Evolutionary conservation across 2,113 vertebrate genomes (phyloP), one percentile per base, ranked within the genome.

Genomic region (Pseudolaguvia tuberculata): DNA sequence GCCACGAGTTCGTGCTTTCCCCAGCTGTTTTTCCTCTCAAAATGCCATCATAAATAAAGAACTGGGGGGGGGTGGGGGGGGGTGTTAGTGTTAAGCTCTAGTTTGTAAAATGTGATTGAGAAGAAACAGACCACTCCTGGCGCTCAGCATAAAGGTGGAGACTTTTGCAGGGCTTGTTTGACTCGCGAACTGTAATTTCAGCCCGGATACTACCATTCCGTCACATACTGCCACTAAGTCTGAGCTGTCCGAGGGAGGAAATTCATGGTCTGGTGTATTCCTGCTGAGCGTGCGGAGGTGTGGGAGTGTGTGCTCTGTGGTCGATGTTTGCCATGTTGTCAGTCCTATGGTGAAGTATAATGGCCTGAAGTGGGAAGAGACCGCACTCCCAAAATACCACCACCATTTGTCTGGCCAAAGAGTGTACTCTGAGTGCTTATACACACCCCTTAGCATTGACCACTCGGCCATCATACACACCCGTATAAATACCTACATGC

Each of bases 331-430:
- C 67, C 62, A 68, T 75, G 68, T 71, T 76, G 73, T 65, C 73
- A 67, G 68, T 39, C 52, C 23, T 52, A 57, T 23, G 42, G 74
- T 63, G 25, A 31, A 55, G 42, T 13, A 51, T 63, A 63, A 75
- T 20, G 50, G 39, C 23, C 39, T 25, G 70, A 45, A 56, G 18
- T 53, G 51, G 59, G 78, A 42, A 42, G 25, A 79, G 73, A 59
- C 67, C 45, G 63, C 68, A 50, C 57, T 79, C 72, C 51, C n/a
- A 66, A 79, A 79, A 75, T 79, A 75, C 39, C 68, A 61, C 39
- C 68, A 61, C 21, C 31, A 57, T 58, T 59, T 75, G 62, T 63
- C 29, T 70, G 68, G 42, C 52, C 68, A 56, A 14, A 42, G 68
- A 56, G 68, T 58, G 53, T 62, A 45, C n/a, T 70, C 53, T 45